phyloP scores from a whole-genome alignment of 1,140 invertebrate species.

The Brachionus asplanchnoidis region DNA sequence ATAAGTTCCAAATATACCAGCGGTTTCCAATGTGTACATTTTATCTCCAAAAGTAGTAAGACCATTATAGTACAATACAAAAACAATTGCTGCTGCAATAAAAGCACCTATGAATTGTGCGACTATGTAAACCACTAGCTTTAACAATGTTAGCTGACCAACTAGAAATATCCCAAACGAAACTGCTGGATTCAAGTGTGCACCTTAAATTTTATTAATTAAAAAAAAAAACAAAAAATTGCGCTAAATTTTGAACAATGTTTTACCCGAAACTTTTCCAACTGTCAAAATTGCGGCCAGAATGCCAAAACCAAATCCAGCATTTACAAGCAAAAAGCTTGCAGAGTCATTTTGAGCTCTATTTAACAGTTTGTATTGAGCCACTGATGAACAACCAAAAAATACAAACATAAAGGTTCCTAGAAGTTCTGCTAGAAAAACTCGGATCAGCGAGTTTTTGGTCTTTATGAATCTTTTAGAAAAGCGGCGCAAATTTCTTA shows the following conservation, averaged over 20 bases:
- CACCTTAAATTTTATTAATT: conserved; percentile 53
- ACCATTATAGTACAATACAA: not conserved
- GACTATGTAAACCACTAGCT: not conserved
- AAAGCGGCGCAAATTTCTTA: not conserved
- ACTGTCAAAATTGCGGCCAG: not conserved
- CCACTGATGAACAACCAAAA: not conserved
- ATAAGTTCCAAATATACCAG: conserved; percentile 26
- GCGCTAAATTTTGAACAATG: too few species aligned
- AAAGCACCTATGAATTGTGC: conserved; percentile 14
- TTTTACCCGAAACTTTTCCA: not conserved
- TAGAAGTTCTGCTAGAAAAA: not conserved
- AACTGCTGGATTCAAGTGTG: too few species aligned
- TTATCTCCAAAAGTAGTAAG: not conserved
- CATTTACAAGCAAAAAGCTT: not conserved
- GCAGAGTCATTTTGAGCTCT: not conserved
- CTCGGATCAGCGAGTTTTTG: not conserved
- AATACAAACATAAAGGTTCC: not conserved
- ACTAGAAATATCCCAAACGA: conserved; percentile 54
- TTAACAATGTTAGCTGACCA: not conserved
- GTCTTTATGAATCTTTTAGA: not conserved
- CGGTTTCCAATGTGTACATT: not conserved
- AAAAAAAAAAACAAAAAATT: too few species aligned
- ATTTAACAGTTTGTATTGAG: not conserved
- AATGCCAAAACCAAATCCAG: not conserved
- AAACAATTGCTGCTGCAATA: conserved; percentile 6